Conservation (phyloP, 2,797 vertebrate genomes). For the Galagoides demidoff region DNA sequence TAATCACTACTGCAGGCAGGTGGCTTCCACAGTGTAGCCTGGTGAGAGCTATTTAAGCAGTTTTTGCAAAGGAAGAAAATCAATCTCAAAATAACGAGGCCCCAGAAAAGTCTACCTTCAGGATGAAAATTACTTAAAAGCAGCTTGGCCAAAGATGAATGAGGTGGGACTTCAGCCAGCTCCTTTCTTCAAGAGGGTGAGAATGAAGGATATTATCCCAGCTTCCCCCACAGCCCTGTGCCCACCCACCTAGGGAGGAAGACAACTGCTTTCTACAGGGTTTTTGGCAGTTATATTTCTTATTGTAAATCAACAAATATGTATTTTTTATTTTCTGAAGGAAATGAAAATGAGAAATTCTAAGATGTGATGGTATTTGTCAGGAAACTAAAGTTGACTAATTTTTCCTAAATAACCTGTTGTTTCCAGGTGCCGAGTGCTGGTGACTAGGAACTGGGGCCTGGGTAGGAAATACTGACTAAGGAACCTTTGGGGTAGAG, state of each 20-base stretch:
- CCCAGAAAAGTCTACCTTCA: not conserved
- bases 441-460: not conserved
- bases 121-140: not conserved
- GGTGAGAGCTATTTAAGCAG: not conserved
- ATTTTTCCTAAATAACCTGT: not conserved
- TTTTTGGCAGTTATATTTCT: not conserved
- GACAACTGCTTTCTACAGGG: not conserved
- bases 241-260: not conserved
- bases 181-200: not conserved
- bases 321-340: slow-evolving; percentile 8
- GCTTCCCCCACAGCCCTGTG: not conserved
- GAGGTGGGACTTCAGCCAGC: not conserved
- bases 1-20: not conserved
- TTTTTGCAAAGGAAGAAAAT: slow-evolving; percentile 23
- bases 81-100: slow-evolving; percentile 11
- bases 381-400: not conserved
- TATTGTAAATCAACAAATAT: not conserved
- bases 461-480: not conserved
- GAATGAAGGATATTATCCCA: not conserved
- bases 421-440: not conserved
- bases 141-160: not conserved
- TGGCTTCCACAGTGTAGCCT: not conserved
- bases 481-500: not conserved
- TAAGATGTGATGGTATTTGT: not conserved
- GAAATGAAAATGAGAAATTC: slow-evolving; percentile 25